Base-by-base conservation (phyloP, 2,888 invertebrate species). In the Drosophila diplacantha region DNA sequence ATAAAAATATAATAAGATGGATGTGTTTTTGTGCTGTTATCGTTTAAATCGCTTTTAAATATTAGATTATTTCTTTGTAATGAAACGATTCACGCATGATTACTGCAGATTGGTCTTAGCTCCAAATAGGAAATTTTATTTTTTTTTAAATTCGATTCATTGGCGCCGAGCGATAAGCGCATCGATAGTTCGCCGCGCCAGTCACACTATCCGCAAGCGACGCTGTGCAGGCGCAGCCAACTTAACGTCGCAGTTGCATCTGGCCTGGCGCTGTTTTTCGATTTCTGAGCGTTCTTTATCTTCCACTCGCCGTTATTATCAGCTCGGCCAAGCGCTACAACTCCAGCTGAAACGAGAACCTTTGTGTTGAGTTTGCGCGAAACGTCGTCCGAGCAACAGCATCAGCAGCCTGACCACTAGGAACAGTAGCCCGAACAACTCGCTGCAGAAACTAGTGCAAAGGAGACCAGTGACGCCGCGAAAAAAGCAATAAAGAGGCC, bases 281-380 rank as follows among this genome's bases (percentile, higher is more conserved):
- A 52, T 74, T 78, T 35, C 18, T 20, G 24, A 20, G 44, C 39
- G 20, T 38, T 66, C 74, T 81, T 76, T 74, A 83, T 81, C 83
- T 75, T 70, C 72, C 67, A 73, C 74, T 67, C 75, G 81, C 85
- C 44, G 29, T 43, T 83, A 84, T 69, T 71, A 69, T 50, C 71
- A 70, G 73, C 77, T 73, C 78, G 71, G 83, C 79, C 61, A 67
- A 78, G 77, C 82, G 73, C 55, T 66, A 68, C 61, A 63, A 62
- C 71, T 75, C 74, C 56, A 71, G 73, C 73, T 72, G 72, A 68
- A 69, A 71, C 31, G 9, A 46, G 20, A 31, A 31, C 7, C 14
- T 9, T 39, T 31, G 38, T 37, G 39, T 39, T 75, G 73, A 70
- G 58, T 72, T 74, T 60, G 59, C 63, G 60, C 63, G 60, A 58